Evolutionary conservation across 2,113 vertebrate genomes (phyloP).

Genomic region (Misgurnus anguillicaudatus): DNA sequence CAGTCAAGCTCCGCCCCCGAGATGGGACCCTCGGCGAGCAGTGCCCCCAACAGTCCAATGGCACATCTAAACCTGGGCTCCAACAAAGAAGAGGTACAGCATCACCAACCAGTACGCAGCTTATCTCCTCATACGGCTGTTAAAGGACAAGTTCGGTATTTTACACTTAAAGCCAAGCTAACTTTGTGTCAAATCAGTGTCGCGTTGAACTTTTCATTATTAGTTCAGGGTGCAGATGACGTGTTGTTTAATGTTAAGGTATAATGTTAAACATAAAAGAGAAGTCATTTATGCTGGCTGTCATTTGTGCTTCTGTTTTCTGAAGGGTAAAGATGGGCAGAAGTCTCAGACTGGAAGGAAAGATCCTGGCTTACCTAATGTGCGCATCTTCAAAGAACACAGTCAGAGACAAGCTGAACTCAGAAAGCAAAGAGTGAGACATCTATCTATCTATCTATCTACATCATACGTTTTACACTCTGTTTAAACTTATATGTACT

Average conservation of each 20-base stretch:
- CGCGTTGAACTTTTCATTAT: not conserved
- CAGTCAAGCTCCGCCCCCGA: conserved; percentile 60
- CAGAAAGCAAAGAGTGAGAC: conserved; percentile 74
- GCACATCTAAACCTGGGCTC: conserved; percentile 78
- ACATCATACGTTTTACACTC: not conserved
- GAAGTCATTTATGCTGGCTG: not conserved
- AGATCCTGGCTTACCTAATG: conserved; percentile 58
- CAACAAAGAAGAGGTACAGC: conserved; percentile 76
- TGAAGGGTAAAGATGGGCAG: conserved; percentile 65
- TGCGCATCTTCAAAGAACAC: conserved; percentile 63
- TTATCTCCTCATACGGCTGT: too few species aligned
- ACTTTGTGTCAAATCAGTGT: not conserved
- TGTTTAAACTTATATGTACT: not conserved
- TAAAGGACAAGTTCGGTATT: too few species aligned
- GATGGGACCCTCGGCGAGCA: conserved; percentile 63
- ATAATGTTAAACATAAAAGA: too few species aligned
- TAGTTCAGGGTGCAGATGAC: not conserved
- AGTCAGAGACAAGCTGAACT: conserved; percentile 70
- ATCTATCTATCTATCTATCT: not conserved
- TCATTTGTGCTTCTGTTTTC: not conserved
- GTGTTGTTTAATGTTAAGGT: not conserved
- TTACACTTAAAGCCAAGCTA: too few species aligned
- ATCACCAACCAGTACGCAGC: not conserved
- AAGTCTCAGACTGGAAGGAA: conserved; percentile 56
- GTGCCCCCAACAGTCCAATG: conserved; percentile 76